A percentile compares a stretch with the other conserved stretches of the same genome.
Evolutionary conservation across 2,113 vertebrate genomes (phyloP).

Genomic region (Siphamia tubifer): DNA sequence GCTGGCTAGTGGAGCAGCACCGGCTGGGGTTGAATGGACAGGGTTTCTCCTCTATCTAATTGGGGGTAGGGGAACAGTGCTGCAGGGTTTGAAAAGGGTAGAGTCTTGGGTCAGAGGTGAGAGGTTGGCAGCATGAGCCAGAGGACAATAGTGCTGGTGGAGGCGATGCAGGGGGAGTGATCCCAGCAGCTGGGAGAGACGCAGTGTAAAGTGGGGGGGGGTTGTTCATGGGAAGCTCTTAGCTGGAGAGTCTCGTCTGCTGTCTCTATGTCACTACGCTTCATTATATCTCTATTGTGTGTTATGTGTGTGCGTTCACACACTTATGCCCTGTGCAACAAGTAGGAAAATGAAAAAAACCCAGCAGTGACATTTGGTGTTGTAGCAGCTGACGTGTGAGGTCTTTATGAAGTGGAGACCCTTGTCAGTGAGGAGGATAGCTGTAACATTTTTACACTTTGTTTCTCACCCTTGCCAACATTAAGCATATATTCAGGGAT

Average conservation of each 20-base stretch:
- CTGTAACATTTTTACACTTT: no score
- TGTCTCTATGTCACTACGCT: constrained; percentile 44
- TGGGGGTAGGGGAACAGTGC: constrained; percentile 1
- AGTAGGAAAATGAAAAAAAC: constrained; percentile 36
- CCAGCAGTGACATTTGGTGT: constrained; percentile 23
- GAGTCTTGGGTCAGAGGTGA: constrained; percentile 72
- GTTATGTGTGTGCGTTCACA: constrained; percentile 39
- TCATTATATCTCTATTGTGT: constrained; percentile 68
- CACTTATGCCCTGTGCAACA: constrained; percentile 35
- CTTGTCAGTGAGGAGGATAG: no score
- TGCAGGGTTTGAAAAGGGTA: constrained; percentile 42
- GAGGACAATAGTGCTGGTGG: constrained; percentile 57
- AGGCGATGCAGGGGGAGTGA: constrained; percentile 39
- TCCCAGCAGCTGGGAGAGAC: constrained; percentile 58
- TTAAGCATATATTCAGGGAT: no score
- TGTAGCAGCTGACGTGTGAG: constrained; percentile 51
- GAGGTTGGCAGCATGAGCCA: constrained; percentile 58
- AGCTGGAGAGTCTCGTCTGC: constrained; percentile 59
- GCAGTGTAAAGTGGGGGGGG: constrained; percentile 27
- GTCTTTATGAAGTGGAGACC: no score
- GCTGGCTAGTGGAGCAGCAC: not conserved
- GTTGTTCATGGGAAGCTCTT: constrained; percentile 64
- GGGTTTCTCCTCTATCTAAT: constrained; percentile 29
- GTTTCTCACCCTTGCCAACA: no score
- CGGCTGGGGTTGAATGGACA: constrained; percentile 1